Percentiles rank a stretch among this genome's conserved stretches.
These are phyloP conservation scores for Trachymyrmex cornetzi DNA, from an alignment of 1,140 invertebrate genomes.

Conservation along the genomic window DNA sequence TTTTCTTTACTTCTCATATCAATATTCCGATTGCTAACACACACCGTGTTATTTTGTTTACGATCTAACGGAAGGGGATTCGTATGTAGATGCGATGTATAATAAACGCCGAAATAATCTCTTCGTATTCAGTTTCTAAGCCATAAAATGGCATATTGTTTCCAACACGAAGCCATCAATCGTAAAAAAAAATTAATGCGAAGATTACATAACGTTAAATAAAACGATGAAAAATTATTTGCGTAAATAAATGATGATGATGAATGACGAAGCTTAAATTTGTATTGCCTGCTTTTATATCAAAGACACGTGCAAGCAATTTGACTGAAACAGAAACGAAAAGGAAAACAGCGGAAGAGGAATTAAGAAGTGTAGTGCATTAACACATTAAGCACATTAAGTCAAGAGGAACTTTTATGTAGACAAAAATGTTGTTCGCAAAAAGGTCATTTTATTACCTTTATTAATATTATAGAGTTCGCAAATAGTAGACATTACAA, in stretches of 20 bases:
- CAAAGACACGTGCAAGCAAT: neutral
- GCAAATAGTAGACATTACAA: neutral
- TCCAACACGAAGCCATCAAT: constrained; percentile 1
- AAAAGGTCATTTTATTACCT: neutral
- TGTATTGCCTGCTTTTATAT: neutral
- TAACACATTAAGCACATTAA: neutral
- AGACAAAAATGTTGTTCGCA: neutral
- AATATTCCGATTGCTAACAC: constrained; percentile 12
- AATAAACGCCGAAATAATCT: constrained; percentile 3
- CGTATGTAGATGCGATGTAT: constrained; percentile 5
- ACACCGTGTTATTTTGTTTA: constrained; percentile 7
- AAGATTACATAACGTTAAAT: neutral
- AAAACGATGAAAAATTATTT: constrained; percentile 13
- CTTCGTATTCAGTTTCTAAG: constrained; percentile 13
- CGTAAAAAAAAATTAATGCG: constrained; percentile 44
- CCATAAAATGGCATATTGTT: constrained; percentile 29
- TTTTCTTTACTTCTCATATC: constrained; percentile 2
- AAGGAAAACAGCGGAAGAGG: neutral
- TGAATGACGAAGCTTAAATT: neutral
- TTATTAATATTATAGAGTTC: neutral
- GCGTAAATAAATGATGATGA: constrained; percentile 25
- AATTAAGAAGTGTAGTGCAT: neutral
- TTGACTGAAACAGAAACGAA: neutral
- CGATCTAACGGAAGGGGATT: neutral
- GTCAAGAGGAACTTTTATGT: neutral